Conservation (phyloP, 2,113 vertebrate species). For the Apeltes quadracus region DNA sequence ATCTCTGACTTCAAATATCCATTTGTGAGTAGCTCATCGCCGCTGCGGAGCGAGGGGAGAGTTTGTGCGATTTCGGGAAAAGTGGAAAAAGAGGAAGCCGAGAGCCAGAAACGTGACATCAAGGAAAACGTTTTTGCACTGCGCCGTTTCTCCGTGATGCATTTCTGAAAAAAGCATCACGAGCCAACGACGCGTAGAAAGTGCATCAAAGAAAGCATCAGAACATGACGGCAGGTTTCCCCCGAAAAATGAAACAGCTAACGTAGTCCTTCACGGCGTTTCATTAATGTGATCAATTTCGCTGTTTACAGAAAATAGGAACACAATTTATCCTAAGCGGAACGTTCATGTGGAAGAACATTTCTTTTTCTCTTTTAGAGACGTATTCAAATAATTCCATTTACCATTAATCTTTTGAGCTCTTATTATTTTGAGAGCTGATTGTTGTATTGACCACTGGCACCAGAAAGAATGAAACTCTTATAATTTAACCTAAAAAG, state of each 20-base stretch:
- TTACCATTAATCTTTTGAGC: neutral
- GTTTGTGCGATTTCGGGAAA: neutral
- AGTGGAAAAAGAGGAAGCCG: neutral
- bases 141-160: neutral
- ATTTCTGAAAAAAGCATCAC: neutral
- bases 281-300: neutral
- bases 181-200: neutral
- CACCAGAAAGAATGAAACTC: neutral
- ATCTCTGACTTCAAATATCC: neutral
- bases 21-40: neutral
- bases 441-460: neutral
- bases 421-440: neutral
- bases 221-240: neutral
- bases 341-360: neutral
- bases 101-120: neutral
- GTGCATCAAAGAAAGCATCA: neutral
- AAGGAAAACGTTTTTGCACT: neutral
- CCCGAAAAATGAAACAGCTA: neutral
- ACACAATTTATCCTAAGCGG: neutral
- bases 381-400: neutral
- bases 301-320: neutral
- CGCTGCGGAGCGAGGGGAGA: neutral
- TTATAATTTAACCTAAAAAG: constrained; percentile 7
- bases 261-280: neutral
- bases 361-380: neutral